Evolutionary conservation across 2,797 vertebrate species (phyloP), one percentile per base, ranked within the genome.

Genomic region (Brotula barbata): DNA sequence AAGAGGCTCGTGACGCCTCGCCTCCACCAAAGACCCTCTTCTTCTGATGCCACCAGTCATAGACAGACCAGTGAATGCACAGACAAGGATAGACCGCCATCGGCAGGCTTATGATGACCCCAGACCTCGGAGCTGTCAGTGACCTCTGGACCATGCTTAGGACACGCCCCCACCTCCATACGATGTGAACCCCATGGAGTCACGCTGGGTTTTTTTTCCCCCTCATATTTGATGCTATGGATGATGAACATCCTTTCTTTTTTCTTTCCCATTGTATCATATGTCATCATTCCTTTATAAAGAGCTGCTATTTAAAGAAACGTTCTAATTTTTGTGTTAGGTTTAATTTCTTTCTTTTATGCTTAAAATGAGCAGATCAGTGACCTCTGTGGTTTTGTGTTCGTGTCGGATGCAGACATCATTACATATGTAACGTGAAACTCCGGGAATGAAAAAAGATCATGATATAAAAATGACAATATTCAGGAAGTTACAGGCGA

Each of bases 231-330:
- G 59, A 16, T 23, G 71, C 71, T 66, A 74, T 34, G 49, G 77
- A 71, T 34, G 67, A 67, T 49, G 49, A 52, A 53, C 67, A 64
- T 23, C 16, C 41, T 44, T 20, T 55, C 49, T 73, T 68, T 22
- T 76, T 63, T 52, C 78, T 57, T 71, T 79, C 75, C 77, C 74
- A 51, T 84, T 77, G 68, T 82, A 65, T 74, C 72, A 68, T 69
- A 75, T 79, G 81, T 89, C 65, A 46, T 81, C 79, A 85, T 89
- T 90, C 80, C 82, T 84, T 86, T 84, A 87, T 82, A 80, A 87
- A 88, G 75, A 89, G 90, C 91, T 93, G 90, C 91, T 92, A 92
- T 91, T 90, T 88, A 84, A 89, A 83, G 75, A 77, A 47, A 75
- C 70, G 42, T 81, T 83, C 67, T n/a, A 28, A 55, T 51, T 73